These are phyloP conservation scores for Diachasma alloeum DNA, from an alignment of 1,140 invertebrate species.

Conservation along the genomic window DNA sequence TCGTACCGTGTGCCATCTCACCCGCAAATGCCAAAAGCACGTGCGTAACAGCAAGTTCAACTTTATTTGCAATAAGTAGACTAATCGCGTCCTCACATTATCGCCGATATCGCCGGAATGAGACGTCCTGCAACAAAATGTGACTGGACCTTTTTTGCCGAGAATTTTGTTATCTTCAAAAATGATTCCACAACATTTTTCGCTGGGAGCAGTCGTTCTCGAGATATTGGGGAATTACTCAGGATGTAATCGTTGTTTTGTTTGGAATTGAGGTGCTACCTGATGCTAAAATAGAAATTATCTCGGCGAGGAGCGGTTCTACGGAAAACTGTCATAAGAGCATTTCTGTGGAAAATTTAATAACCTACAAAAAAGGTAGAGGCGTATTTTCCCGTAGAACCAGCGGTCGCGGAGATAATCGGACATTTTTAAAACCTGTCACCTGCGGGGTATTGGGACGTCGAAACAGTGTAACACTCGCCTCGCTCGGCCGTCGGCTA, in stretches of 20 bases:
- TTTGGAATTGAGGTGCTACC: no score
- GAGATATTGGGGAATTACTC: no score
- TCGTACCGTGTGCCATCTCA: background rate
- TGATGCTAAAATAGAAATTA: no score
- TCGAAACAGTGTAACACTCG: background rate
- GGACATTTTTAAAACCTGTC: background rate
- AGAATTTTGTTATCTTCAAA: background rate
- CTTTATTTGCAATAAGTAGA: background rate
- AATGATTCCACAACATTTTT: background rate
- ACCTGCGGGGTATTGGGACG: background rate
- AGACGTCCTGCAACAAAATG: background rate
- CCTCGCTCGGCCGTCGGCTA: background rate
- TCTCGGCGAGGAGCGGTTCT: no score
- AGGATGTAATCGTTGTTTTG: no score
- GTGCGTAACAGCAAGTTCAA: background rate
- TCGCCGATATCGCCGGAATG: background rate
- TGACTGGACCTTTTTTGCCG: background rate
- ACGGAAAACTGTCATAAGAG: no score
- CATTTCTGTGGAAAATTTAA: no score
- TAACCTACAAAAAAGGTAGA: no score
- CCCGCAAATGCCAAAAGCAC: background rate
- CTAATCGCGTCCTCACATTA: background rate
- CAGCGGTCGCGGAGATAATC: background rate
- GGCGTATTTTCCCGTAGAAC: no score
- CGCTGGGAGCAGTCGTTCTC: background rate